phyloP scores from a whole-genome alignment of 2,113 vertebrate species.

The Eira barbara region DNA sequence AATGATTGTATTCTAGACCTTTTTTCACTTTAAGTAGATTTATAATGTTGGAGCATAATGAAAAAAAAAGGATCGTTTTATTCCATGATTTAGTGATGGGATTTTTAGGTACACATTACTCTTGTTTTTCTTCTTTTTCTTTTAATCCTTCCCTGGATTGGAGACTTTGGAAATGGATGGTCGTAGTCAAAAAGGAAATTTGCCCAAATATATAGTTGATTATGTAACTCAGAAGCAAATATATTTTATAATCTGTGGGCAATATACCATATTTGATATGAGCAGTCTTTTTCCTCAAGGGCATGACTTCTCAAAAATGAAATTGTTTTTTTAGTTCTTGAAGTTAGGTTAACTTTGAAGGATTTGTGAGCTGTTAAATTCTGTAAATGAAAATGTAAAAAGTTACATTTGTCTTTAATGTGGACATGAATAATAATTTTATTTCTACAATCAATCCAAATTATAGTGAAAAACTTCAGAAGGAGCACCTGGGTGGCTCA shows the following conservation, averaged over 20 bases:
- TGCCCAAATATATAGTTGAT: not conserved
- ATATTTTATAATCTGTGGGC: not conserved
- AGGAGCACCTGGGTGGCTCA: not conserved
- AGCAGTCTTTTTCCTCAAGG: not conserved
- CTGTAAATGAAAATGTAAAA: not conserved
- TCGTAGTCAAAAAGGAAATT: not conserved
- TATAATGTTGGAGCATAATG: not conserved
- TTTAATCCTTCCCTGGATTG: not conserved
- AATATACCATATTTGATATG: not conserved
- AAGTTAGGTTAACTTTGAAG: slow-evolving; percentile 13
- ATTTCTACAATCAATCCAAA: not conserved
- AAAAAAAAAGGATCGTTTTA: not conserved
- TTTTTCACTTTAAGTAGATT: not conserved
- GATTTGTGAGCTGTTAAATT: not conserved
- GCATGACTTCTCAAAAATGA: not conserved
- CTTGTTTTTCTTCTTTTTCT: not conserved
- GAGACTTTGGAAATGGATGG: not conserved
- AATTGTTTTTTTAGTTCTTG: not conserved
- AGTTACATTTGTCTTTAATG: not conserved
- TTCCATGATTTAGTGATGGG: not conserved
- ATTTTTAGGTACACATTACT: slow-evolving; percentile 36
- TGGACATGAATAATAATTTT: not conserved
- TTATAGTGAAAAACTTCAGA: not conserved
- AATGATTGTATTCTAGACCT: not conserved
- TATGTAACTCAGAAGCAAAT: not conserved